A percentile compares a stretch with the other conserved stretches of the same genome.
These are phyloP conservation scores for Halcyon leucocephala DNA, from an alignment of 2,797 vertebrate genomes.

Conservation along the genomic window DNA sequence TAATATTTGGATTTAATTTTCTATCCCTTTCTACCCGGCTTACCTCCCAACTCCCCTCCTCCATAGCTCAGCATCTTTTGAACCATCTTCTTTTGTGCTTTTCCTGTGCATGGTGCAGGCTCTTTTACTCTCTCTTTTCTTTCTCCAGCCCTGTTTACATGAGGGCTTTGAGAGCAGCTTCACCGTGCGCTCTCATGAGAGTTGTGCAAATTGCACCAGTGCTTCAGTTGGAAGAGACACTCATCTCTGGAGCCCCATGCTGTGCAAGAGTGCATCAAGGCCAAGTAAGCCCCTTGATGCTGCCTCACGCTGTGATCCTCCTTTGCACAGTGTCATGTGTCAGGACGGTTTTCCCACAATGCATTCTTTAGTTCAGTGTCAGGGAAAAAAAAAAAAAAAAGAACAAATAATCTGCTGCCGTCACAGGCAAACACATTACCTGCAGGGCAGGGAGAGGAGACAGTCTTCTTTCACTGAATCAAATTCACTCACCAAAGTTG, in stretches of 20 bases:
- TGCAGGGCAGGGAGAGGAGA: conserved; percentile 66
- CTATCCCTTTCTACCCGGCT: neutral
- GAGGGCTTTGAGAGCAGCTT: conserved; percentile 77
- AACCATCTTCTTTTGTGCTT: conserved; percentile 76
- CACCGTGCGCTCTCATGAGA: conserved; percentile 78
- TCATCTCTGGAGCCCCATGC: conserved; percentile 81
- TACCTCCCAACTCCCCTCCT: neutral
- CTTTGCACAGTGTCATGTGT: conserved; percentile 85
- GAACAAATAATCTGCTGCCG: conserved; percentile 81
- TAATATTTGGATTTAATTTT: conserved; percentile 74
- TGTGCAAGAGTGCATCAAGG: conserved; percentile 86
- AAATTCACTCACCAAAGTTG: conserved; percentile 37
- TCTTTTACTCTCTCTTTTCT: conserved; percentile 74
- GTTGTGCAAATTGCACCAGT: conserved; percentile 83
- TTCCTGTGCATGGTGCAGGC: conserved; percentile 63
- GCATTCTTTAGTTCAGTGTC: conserved; percentile 85
- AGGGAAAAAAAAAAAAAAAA: conserved; percentile 40
- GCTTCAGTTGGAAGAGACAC: conserved; percentile 83
- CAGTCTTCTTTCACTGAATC: conserved; percentile 31
- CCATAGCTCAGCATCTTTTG: conserved; percentile 75
- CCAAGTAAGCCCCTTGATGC: conserved; percentile 86
- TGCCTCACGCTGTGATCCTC: conserved; percentile 83
- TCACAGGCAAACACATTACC: conserved; percentile 80
- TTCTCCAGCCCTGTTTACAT: conserved; percentile 76
- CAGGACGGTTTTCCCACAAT: conserved; percentile 86